These are phyloP conservation scores for Drosophila melanosoma DNA, from an alignment of 2,888 invertebrate genomes.

Conservation along the genomic window DNA sequence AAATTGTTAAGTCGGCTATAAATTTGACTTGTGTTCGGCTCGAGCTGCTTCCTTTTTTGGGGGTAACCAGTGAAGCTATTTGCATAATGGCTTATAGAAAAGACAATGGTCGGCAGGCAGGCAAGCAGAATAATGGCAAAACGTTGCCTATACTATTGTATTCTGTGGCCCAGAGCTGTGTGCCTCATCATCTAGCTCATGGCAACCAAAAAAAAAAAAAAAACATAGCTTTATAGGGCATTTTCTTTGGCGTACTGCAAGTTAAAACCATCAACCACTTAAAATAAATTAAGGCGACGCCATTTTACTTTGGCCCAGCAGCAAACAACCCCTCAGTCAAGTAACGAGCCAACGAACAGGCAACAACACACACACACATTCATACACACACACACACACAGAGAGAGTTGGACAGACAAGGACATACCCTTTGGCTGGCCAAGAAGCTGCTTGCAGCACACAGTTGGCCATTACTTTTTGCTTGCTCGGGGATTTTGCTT, in stretches of 20 bases:
- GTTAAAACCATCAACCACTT: conserved; percentile 80
- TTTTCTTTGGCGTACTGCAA: conserved; percentile 53
- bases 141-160: conserved; percentile 38
- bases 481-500: conserved; percentile 55
- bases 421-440: conserved; percentile 60
- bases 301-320: conserved; percentile 73
- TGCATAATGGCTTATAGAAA: conserved; percentile 80
- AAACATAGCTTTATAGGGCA: conserved; percentile 57
- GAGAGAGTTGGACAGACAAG: conserved; percentile 33
- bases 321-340: conserved; percentile 72
- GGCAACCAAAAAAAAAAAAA: conserved; percentile 30
- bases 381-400: conserved; percentile 19
- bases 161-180: conserved; percentile 30
- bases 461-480: conserved; percentile 76
- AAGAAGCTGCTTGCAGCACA: conserved; percentile 63
- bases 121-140: conserved; percentile 30
- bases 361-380: conserved; percentile 45
- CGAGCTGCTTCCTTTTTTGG: conserved; percentile 42
- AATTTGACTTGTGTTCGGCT: conserved; percentile 79
- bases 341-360: conserved; percentile 61
- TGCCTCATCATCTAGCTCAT: not conserved
- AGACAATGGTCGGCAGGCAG: conserved; percentile 55
- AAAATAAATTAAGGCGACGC: conserved; percentile 81
- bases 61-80: conserved; percentile 70
- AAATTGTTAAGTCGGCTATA: conserved; percentile 83